phyloP scores from a whole-genome alignment of 2,797 vertebrate genomes.

The Sebastes nivosus region DNA sequence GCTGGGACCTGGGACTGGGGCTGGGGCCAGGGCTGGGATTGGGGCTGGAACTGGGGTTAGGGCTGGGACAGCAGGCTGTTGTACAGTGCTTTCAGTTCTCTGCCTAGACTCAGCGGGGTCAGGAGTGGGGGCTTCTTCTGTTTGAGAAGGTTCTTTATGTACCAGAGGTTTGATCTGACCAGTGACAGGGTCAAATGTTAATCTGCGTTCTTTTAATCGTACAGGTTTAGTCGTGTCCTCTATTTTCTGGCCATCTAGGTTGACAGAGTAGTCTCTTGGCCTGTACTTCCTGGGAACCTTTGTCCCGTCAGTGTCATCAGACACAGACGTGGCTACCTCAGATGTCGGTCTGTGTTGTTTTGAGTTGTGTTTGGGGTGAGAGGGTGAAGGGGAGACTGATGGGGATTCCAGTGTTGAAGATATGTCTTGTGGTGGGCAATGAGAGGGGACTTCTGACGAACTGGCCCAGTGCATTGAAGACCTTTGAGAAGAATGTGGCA shows the following conservation, averaged over 20 bases:
- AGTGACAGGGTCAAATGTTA: conserved; percentile 97
- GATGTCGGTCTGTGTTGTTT: conserved; percentile 64
- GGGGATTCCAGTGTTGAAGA: conserved; percentile 80
- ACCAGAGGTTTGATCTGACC: conserved; percentile 96
- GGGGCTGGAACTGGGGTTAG: conserved; percentile 37
- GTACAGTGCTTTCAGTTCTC: conserved; percentile 87
- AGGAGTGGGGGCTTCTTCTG: conserved; percentile 80
- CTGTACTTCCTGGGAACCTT: conserved; percentile 89
- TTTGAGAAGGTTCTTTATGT: conserved; percentile 91
- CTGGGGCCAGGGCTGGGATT: conserved; percentile 54
- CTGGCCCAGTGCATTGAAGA: conserved; percentile 84
- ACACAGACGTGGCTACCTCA: conserved; percentile 71
- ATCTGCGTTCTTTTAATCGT: conserved; percentile 96
- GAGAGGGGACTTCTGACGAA: conserved; percentile 77
- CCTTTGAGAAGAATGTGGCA: conserved; percentile 72
- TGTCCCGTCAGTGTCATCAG: conserved; percentile 79
- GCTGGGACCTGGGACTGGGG: conserved; percentile 78
- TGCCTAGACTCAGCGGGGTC: conserved; percentile 79
- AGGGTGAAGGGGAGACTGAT: conserved; percentile 70
- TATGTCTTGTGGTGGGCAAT: conserved; percentile 75
- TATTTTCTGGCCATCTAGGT: conserved; percentile 89
- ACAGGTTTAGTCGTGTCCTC: conserved; percentile 94
- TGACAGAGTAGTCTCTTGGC: conserved; percentile 92
- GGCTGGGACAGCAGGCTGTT: conserved; percentile 78
- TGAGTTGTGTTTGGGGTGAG: conserved; percentile 68